Evolutionary conservation across 2,888 invertebrate genomes (phyloP).

Genomic region (Ceramica pisi): DNA sequence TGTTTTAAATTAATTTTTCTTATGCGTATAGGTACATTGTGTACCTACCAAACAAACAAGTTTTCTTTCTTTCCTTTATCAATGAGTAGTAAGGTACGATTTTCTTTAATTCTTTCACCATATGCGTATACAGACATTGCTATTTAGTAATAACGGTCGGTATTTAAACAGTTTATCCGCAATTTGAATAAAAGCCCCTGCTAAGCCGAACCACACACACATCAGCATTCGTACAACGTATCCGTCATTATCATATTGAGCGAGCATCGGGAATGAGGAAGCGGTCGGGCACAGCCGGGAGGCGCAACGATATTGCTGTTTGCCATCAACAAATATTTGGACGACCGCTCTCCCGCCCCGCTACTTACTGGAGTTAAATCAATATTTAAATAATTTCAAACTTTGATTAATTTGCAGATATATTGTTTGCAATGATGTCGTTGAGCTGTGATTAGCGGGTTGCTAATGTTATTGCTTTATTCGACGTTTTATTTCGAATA

Average conservation of each 20-base stretch:
- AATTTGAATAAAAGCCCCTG: slow-evolving; percentile 75
- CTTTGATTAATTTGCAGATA: slow-evolving; percentile 90
- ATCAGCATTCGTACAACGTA: slow-evolving; percentile 80
- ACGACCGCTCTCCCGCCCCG: slow-evolving; percentile 76
- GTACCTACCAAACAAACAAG: no score
- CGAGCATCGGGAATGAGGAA: slow-evolving; percentile 73
- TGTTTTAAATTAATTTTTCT: no score
- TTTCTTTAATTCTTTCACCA: background rate
- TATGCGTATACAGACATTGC: slow-evolving; percentile 29
- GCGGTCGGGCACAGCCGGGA: slow-evolving; percentile 77
- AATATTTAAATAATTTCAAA: slow-evolving; percentile 90
- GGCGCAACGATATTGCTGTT: slow-evolving; percentile 89
- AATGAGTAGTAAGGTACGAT: background rate
- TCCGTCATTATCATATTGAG: slow-evolving; percentile 87
- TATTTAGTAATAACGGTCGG: slow-evolving; percentile 41
- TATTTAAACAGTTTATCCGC: slow-evolving; percentile 67
- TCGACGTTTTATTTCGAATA: slow-evolving; percentile 17
- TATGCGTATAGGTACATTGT: no score
- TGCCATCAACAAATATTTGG: slow-evolving; percentile 85
- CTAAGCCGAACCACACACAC: slow-evolving; percentile 78
- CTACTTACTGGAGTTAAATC: slow-evolving; percentile 90
- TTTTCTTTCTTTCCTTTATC: no score
- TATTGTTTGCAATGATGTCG: slow-evolving; percentile 89
- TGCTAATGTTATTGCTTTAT: slow-evolving; percentile 57
- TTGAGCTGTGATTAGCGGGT: slow-evolving; percentile 74